A percentile compares a stretch with the other conserved stretches of the same genome.
phyloP scores from a whole-genome alignment of 2,888 invertebrate species.

The Gibbula magus region DNA sequence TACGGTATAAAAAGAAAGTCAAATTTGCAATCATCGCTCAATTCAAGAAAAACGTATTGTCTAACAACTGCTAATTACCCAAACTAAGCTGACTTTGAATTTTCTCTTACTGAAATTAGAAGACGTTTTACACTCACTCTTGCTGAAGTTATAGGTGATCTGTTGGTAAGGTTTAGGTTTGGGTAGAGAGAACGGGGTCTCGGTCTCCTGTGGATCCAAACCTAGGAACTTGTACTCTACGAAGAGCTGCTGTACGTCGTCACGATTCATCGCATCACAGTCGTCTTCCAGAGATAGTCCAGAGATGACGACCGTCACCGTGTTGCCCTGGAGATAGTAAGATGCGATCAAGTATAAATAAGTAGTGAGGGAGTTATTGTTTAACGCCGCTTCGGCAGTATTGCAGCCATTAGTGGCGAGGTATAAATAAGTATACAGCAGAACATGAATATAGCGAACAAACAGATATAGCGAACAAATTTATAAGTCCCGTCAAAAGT shows the following conservation, averaged over 20 bases:
- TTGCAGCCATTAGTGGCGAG: too few relatives aligned
- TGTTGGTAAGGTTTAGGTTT: conserved; percentile 72
- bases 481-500: too few relatives aligned
- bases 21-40: too few relatives aligned
- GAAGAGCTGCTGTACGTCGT: conserved; percentile 72
- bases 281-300: conserved; percentile 66
- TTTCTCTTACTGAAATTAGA: not conserved
- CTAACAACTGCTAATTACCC: too few relatives aligned
- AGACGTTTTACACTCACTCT: conserved; percentile 68
- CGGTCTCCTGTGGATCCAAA: conserved; percentile 73
- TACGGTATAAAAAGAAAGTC: too few relatives aligned
- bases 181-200: conserved; percentile 76
- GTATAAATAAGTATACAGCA: too few relatives aligned
- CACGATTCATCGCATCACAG: conserved; percentile 60
- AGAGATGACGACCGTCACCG: conserved; percentile 69
- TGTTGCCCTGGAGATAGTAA: conserved; percentile 57
- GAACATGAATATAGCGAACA: too few relatives aligned
- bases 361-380: too few relatives aligned
- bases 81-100: not conserved
- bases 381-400: too few relatives aligned
- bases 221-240: conserved; percentile 76
- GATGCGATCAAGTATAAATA: too few relatives aligned
- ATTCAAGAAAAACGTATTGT: too few relatives aligned
- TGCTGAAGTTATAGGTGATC: conserved; percentile 76
- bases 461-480: too few relatives aligned